These are phyloP conservation scores for Neosalanx taihuensis DNA, from an alignment of 2,797 vertebrate genomes.

Conservation along the genomic window DNA sequence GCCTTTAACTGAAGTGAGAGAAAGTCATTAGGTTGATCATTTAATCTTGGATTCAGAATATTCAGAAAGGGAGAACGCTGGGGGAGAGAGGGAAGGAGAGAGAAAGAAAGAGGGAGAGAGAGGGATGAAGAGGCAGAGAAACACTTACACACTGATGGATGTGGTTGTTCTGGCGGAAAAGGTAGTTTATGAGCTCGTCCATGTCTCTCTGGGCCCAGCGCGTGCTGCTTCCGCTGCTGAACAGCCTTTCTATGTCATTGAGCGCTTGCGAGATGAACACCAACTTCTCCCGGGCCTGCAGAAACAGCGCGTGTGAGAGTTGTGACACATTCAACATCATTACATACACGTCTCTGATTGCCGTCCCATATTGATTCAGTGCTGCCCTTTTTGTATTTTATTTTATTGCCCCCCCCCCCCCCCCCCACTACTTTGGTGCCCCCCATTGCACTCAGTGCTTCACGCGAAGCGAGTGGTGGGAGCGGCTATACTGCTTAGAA, in stretches of 20 bases:
- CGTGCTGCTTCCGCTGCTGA: neutral
- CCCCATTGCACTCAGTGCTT: too few relatives aligned
- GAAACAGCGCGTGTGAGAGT: neutral
- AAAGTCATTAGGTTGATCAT: neutral
- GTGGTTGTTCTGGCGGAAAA: conserved; percentile 23
- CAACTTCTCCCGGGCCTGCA: conserved; percentile 16
- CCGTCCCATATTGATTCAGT: neutral
- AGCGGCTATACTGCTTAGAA: neutral
- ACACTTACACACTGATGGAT: conserved; percentile 24
- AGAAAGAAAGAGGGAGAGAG: too few relatives aligned
- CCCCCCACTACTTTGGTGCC: too few relatives aligned
- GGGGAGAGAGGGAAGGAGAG: neutral
- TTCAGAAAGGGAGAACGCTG: neutral
- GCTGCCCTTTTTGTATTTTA: too few relatives aligned
- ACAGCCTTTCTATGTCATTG: conserved; percentile 1
- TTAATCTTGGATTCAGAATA: neutral
- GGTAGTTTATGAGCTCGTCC: conserved; percentile 22
- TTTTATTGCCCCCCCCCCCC: too few relatives aligned
- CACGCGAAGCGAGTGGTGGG: too few relatives aligned
- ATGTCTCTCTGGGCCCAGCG: conserved; percentile 15
- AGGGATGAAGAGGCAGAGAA: too few relatives aligned
- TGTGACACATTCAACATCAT: neutral
- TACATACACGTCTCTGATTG: neutral
- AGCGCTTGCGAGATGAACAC: conserved; percentile 15
- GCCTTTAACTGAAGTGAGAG: conserved; percentile 12